Evolutionary conservation across 2,797 vertebrate species (phyloP), one percentile per base, ranked within the genome.

Genomic region (Hephaestus fuliginosus): DNA sequence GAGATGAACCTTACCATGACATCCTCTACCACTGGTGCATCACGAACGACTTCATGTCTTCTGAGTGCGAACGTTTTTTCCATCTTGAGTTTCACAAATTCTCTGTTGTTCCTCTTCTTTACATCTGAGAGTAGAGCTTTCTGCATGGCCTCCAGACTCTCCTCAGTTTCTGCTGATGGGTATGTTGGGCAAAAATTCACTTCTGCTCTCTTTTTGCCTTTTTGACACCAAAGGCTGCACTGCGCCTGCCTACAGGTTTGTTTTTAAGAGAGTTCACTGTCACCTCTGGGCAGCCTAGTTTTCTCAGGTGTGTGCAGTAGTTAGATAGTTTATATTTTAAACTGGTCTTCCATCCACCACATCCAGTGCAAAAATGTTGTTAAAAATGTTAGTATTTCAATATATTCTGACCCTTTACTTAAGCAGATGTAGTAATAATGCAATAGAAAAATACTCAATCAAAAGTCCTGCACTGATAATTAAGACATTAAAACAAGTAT

Each of bases 251-350:
- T 41, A 14, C 63, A 64, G 63, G 81, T 74, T 84, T 87, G 78
- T 82, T 72, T 62, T 75, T 75, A 53, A 76, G 43, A 28, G 55
- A 70, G 64, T 79, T 84, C 18, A 82, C 75, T 2, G 60, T 81
- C 53, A 81, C 78, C 4, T 84, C 74, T 64, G 62, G 76, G 70
- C 78, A 89, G 0, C 80, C 81, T 18, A 87, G 66, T 61, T 80
- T 83, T 76, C 80, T 79, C 46, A 86, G 72, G 0, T 87, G 60
- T 61, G 80, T 84, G 13, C 43, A 36, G 48, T 86, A 87, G 57
- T 87, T 83, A 3, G 67, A 60, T 6, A 82, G 56, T 78, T 84
- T 86, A 64, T 85, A 85, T 80, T 82, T 88, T 25, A 82, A 60
- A 67, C 82, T 87, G 0, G 20, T 76, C 41, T 85, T 85, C 63